These are phyloP conservation scores for Parnassius apollo DNA, from an alignment of 2,888 invertebrate species.

Conservation along the genomic window DNA sequence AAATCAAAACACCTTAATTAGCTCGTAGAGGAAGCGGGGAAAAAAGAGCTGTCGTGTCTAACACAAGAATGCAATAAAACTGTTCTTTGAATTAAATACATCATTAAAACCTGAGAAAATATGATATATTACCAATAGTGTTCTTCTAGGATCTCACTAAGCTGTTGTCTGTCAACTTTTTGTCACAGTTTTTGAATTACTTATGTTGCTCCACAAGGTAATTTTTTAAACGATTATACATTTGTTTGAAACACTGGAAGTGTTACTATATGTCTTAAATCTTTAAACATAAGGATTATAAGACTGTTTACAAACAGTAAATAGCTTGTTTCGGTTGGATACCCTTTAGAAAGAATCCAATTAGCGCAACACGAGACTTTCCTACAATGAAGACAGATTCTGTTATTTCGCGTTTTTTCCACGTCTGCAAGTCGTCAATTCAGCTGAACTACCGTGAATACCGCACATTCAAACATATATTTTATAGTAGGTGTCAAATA, in stretches of 20 bases:
- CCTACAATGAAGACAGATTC: conserved; percentile 54
- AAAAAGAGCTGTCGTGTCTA: conserved; percentile 39
- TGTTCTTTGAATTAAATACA: conserved; percentile 50
- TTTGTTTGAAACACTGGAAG: not conserved
- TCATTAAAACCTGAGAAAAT: conserved; percentile 62
- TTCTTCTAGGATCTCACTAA: conserved; percentile 30
- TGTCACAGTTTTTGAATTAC: conserved; percentile 54
- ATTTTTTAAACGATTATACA: conserved; percentile 30
- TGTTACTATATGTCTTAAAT: conserved; percentile 26
- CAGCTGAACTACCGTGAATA: not conserved
- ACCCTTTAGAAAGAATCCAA: conserved; percentile 41
- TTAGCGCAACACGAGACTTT: conserved; percentile 56
- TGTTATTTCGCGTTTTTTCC: conserved; percentile 22
- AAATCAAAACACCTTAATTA: conserved; percentile 41
- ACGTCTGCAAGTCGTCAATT: conserved; percentile 6
- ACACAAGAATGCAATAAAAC: conserved; percentile 47
- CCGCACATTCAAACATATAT: conserved; percentile 2
- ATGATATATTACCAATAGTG: conserved; percentile 58
- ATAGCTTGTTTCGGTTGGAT: conserved; percentile 6
- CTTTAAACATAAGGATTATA: conserved; percentile 33
- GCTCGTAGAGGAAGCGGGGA: conserved; percentile 40
- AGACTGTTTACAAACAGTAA: conserved; percentile 34
- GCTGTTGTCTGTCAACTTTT: conserved; percentile 45
- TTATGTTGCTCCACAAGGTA: conserved; percentile 33
- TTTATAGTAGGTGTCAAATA: conserved; percentile 11